A percentile compares a stretch with the other conserved stretches of the same genome.
Evolutionary conservation across 2,888 invertebrate species (phyloP).

Genomic region (Dendrolimus houi): DNA sequence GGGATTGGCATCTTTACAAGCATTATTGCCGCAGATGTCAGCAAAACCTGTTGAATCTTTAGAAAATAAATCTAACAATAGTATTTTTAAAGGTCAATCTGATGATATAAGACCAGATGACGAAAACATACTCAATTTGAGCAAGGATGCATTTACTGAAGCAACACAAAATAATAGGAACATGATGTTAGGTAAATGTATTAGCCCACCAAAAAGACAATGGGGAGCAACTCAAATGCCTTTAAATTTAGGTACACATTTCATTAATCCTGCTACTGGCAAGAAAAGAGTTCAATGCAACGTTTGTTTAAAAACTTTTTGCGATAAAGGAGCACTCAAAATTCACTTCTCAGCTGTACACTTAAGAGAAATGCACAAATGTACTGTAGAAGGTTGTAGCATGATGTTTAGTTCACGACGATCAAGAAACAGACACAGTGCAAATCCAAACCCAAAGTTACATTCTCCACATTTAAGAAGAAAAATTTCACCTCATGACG

Average conservation of each 20-base stretch:
- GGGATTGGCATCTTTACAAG: conserved; percentile 79
- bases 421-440: conserved; percentile 96
- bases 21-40: conserved; percentile 78
- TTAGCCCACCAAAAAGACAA: conserved; percentile 86
- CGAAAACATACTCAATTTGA: conserved; percentile 63
- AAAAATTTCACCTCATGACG: conserved; percentile 96
- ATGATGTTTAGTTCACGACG: conserved; percentile 99
- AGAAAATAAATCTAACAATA: conserved; percentile 55
- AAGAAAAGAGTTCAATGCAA: conserved; percentile 99
- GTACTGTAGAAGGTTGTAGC: conserved; percentile 98
- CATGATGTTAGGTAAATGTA: conserved; percentile 77
- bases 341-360: conserved; percentile 99
- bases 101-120: conserved; percentile 52
- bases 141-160: conserved; percentile 58
- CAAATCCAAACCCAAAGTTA: conserved; percentile 98
- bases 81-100: conserved; percentile 34
- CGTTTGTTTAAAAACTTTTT: conserved; percentile 98
- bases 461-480: conserved; percentile 96
- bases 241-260: conserved; percentile 89
- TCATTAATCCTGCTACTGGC: conserved; percentile 94
- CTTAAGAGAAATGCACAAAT: conserved; percentile 99
- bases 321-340: conserved; percentile 99
- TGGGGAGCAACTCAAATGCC: conserved; percentile 87
- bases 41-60: conserved; percentile 55
- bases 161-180: conserved; percentile 60